These are phyloP conservation scores for Protobothrops mucrosquamatus DNA, from an alignment of 2,113 vertebrate species.

Conservation along the genomic window DNA sequence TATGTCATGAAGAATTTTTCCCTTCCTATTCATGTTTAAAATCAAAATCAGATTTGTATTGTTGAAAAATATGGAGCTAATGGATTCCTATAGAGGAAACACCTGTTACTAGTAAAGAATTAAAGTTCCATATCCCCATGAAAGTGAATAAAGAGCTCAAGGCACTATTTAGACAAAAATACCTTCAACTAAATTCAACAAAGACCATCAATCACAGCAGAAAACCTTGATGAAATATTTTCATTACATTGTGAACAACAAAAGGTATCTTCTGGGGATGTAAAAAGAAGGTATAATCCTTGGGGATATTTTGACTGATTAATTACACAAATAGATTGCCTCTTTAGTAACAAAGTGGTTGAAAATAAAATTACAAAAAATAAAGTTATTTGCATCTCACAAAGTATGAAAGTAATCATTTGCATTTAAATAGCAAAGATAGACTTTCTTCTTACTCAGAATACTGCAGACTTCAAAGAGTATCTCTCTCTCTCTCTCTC, in stretches of 20 bases:
- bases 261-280: constrained; percentile 36
- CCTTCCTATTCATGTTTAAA: constrained; percentile 23
- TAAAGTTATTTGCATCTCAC: constrained; percentile 32
- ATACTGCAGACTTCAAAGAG: constrained; percentile 22
- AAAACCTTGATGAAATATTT: constrained; percentile 56
- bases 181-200: constrained; percentile 47
- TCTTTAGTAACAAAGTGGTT: constrained; percentile 45
- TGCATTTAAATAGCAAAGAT: constrained; percentile 48
- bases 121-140: constrained; percentile 51
- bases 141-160: constrained; percentile 61
- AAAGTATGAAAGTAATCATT: constrained; percentile 27
- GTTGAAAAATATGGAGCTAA: constrained; percentile 53
- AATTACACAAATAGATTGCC: constrained; percentile 64
- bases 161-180: constrained; percentile 54
- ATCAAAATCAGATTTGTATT: constrained; percentile 49
- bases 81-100: constrained; percentile 51
- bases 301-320: constrained; percentile 54
- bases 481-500: neutral
- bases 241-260: constrained; percentile 56
- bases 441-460: constrained; percentile 18
- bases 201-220: constrained; percentile 55
- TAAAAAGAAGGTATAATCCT: constrained; percentile 29
- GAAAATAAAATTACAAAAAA: constrained; percentile 44
- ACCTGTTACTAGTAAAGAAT: constrained; percentile 55
- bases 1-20: neutral